phyloP scores from a whole-genome alignment of 2,113 vertebrate genomes.

The Mormyrus lacerda region DNA sequence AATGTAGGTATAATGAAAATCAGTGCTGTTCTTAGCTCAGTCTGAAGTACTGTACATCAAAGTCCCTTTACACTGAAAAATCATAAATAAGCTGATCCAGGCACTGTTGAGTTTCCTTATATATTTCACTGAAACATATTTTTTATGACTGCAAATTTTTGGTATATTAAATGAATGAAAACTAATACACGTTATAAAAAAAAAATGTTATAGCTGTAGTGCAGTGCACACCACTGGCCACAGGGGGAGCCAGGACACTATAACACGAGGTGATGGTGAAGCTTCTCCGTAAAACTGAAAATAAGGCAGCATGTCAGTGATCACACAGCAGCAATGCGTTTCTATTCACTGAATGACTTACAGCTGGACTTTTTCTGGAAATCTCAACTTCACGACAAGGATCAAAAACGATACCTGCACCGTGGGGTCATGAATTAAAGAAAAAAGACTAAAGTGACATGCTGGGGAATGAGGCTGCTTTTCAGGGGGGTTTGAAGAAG shows the following conservation, averaged over 20 bases:
- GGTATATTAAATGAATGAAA: background rate
- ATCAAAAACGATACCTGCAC: background rate
- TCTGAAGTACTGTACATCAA: background rate
- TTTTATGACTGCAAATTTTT: background rate
- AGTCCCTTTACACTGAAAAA: background rate
- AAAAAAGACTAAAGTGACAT: background rate
- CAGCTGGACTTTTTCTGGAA: background rate
- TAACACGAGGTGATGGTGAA: background rate
- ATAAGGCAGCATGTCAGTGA: background rate
- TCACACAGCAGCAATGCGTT: background rate
- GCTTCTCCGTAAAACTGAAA: background rate
- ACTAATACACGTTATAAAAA: background rate
- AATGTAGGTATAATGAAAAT: background rate
- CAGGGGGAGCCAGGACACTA: slow-evolving; percentile 15
- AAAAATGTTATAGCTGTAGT: background rate
- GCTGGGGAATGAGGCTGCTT: background rate
- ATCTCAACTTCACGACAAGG: background rate
- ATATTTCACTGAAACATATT: background rate
- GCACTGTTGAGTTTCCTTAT: background rate
- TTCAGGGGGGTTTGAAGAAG: background rate
- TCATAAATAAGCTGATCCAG: background rate
- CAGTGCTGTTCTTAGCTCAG: background rate
- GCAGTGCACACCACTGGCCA: background rate
- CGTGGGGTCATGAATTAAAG: background rate
- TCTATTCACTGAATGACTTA: background rate